Base-by-base conservation (phyloP, 2,797 vertebrate species). In the Hippopotamyrus pictus region DNA sequence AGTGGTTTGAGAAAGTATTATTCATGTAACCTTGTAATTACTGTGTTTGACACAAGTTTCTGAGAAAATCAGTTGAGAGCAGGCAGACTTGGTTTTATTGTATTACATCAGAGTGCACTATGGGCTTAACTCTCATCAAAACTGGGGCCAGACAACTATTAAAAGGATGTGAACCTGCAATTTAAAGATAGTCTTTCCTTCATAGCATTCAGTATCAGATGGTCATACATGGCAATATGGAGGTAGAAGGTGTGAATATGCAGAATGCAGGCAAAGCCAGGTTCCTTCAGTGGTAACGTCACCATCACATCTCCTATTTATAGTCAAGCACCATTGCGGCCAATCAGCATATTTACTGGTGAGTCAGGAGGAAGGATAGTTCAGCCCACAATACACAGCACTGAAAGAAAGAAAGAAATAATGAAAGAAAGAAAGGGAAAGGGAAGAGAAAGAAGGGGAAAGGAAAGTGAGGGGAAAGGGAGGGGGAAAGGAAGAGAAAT, bases 291-390 rank as follows among this genome's bases (percentile, higher is more conserved):
- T 82, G 76, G 76, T 82, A 82, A 44, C 76, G 41, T 82, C 41
- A 82, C 37, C 76, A 82, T 82, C 65, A 73, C 8, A 37, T 73
- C 65, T 73, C 19, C 76, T 82, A 44, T 82, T 44, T 82, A 82
- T 82, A 82, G 76, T 82, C 19, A 82, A 82, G 37, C 17, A 82
- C 76, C 19, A n/a, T 19, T 46, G 76, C 6, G 41, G 8, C 76
- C 76, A 82, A 73, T 73, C 65, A 73, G 65, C 65, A 73, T 37
- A 73, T 73, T 73, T 73, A 73, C 65, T 73, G 65, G 65, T 73
- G 65, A 73, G 65, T 73, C 65, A 37, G 12, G 12, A 73, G 65
- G 65, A 73, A 17, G 65, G 12, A 37, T 33, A 17, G 29, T 37
- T 73, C 29, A 33, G 29, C 29, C 65, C 65, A 73, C 65, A 73